A percentile compares a stretch with the other conserved stretches of the same genome.
Evolutionary conservation across 2,888 invertebrate genomes (phyloP).

Genomic region (Troides oblongomaculatus): DNA sequence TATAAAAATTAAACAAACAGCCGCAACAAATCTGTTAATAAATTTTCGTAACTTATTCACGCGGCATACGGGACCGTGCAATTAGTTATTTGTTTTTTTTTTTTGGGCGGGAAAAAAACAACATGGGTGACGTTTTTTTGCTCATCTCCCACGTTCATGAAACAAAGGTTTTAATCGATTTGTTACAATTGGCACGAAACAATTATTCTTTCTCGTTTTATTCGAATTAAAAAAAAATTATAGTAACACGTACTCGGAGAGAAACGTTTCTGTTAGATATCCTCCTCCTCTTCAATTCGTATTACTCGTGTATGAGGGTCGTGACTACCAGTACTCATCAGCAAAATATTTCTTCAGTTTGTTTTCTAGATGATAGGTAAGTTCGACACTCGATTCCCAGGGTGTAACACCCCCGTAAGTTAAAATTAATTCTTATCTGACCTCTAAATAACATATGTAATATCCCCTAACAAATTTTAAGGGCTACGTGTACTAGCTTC

Average conservation of each 20-base stretch:
- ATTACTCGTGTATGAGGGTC: too few species aligned
- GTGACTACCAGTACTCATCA: too few species aligned
- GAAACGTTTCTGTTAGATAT: too few species aligned
- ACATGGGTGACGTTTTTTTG: slow-evolving; percentile 71
- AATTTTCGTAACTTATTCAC: slow-evolving; percentile 49
- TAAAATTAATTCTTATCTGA: too few species aligned
- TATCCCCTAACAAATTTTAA: too few species aligned
- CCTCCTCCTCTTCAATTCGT: too few species aligned
- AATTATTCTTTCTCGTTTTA: background rate
- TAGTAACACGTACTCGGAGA: background rate
- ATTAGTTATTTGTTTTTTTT: slow-evolving; percentile 63
- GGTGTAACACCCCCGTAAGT: too few species aligned
- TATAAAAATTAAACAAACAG: slow-evolving; percentile 25
- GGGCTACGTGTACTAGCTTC: too few species aligned
- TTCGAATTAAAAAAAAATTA: background rate
- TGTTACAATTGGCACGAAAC: slow-evolving; percentile 37
- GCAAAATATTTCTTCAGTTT: too few species aligned
- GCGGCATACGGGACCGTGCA: slow-evolving; percentile 54
- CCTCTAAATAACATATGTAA: too few species aligned
- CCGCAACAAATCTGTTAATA: slow-evolving; percentile 32
- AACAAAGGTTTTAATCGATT: slow-evolving; percentile 49
- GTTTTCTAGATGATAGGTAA: too few species aligned
- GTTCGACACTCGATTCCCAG: too few species aligned
- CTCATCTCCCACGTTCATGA: slow-evolving; percentile 52
- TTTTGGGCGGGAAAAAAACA: slow-evolving; percentile 38